phyloP scores from a whole-genome alignment of 2,113 vertebrate species.

The Vimba vimba region DNA sequence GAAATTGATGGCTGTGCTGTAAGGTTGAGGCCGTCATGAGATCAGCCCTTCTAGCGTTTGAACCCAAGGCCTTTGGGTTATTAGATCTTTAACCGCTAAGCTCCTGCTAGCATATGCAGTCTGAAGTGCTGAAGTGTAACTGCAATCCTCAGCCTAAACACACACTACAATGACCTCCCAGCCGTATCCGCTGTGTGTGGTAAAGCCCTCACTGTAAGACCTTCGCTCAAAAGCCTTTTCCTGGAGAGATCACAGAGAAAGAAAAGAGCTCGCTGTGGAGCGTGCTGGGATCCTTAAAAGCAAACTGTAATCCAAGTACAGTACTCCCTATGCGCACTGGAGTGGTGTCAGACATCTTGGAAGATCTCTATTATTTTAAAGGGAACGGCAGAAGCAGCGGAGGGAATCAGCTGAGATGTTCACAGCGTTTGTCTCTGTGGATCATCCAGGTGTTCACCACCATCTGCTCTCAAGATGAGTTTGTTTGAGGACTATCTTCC shows the following conservation, averaged over 20 bases:
- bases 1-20: background rate
- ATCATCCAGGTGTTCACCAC: background rate
- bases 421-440: background rate
- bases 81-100: background rate
- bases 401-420: background rate
- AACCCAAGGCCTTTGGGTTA: conserved; percentile 11
- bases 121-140: background rate
- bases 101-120: background rate
- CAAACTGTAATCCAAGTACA: conserved; percentile 11
- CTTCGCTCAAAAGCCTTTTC: background rate
- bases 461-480: conserved; percentile 30
- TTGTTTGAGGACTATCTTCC: background rate
- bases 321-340: background rate
- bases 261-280: background rate
- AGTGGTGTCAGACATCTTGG: conserved; percentile 17
- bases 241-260: conserved; percentile 30
- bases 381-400: conserved; percentile 1
- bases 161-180: conserved; percentile 6
- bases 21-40: background rate
- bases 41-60: background rate
- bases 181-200: background rate
- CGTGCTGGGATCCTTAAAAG: conserved; percentile 11
- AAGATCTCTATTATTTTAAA: conserved; percentile 20
- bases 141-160: background rate
- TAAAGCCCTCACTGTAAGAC: background rate